Conservation (phyloP, 2,888 invertebrate genomes). For the Chaetogeoica ovagalla region DNA sequence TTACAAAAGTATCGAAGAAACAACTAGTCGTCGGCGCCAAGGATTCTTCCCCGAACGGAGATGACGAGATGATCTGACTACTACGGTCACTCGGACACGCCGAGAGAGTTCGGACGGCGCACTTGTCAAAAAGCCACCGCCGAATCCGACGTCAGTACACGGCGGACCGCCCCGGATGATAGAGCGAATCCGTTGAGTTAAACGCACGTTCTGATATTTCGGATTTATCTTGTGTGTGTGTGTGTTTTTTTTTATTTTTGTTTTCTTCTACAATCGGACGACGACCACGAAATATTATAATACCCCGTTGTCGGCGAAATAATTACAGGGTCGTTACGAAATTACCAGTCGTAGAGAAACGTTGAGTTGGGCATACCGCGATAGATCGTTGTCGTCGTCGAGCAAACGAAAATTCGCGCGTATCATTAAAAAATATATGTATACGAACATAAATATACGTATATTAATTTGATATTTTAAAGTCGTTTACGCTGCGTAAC, state of each 20-base stretch:
- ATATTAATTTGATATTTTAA: too few relatives aligned
- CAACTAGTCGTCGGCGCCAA: too few relatives aligned
- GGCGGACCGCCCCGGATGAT: slow-evolving; percentile 45
- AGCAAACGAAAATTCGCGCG: slow-evolving; percentile 21
- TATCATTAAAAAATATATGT: background rate
- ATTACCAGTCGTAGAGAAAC: background rate
- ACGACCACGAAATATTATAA: slow-evolving; percentile 22
- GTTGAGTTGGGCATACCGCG: background rate
- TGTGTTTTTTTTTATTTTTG: slow-evolving; percentile 17
- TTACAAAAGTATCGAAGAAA: too few relatives aligned
- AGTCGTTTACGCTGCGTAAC: background rate
- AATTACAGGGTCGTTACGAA: slow-evolving; percentile 9
- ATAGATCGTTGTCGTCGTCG: background rate
- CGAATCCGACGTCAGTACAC: background rate
- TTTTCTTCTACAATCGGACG: slow-evolving; percentile 7
- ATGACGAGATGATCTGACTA: background rate
- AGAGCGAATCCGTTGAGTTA: too few relatives aligned
- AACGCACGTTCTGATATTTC: slow-evolving; percentile 30
- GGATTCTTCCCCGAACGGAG: background rate
- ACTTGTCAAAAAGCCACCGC: slow-evolving; percentile 15
- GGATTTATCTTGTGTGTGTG: slow-evolving; percentile 2
- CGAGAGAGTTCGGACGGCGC: background rate
- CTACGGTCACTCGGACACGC: slow-evolving; percentile 24
- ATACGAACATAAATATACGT: too few relatives aligned
- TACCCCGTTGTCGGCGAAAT: background rate